Evolutionary conservation across 2,113 vertebrate genomes (phyloP), one percentile per base, ranked within the genome.

Genomic region (Gnathonemus echidnorhynchus): DNA sequence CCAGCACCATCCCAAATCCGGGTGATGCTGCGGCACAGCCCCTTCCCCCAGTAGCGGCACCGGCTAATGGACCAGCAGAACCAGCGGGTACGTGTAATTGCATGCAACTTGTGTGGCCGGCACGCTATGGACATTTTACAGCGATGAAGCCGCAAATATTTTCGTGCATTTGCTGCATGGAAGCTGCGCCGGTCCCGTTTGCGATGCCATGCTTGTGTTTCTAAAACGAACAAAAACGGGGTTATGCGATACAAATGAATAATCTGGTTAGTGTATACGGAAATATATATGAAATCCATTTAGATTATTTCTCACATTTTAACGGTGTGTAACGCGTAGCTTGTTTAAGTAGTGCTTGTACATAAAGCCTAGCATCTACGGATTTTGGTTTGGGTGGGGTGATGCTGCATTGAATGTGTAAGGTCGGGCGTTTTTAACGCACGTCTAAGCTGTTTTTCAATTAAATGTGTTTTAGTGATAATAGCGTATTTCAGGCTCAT

Each of bases 1-100:
- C 46, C 83, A 85, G 83, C 45, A 48, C 5, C 83, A 48, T 48
- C 49, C 27, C 88, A 48, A 87, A 74, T 91, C 91, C 45, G 88
- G 5, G 27, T 46, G 92, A 89, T 90, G 91, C 89, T 49, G 89
- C 89, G 90, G 92, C 91, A 92, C 93, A 53, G 45, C 86, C 49
- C 15, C 42, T 11, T n/a, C 48, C 27, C 27, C 45, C 27, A 35
- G 49, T 87, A 52, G 48, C 49, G 27, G 42, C 49, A 53, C 45
- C 53, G 35, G 52, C 49, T 45, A 13, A 87, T 66, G 35, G 87
- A 62, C 52, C 35, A 21, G 35, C 8, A 45, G 87, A 62, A 88
- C 53, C 56, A n/a, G 87, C 10, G 58, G 87, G 87, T 88, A 62
- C 31, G 56, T 62, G 35, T 19, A 15, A 35, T 46, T 10, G 84